Percentiles rank a stretch among this genome's conserved stretches.
Evolutionary conservation across 2,888 invertebrate species (phyloP).

Genomic region (Tiliacea citrago): DNA sequence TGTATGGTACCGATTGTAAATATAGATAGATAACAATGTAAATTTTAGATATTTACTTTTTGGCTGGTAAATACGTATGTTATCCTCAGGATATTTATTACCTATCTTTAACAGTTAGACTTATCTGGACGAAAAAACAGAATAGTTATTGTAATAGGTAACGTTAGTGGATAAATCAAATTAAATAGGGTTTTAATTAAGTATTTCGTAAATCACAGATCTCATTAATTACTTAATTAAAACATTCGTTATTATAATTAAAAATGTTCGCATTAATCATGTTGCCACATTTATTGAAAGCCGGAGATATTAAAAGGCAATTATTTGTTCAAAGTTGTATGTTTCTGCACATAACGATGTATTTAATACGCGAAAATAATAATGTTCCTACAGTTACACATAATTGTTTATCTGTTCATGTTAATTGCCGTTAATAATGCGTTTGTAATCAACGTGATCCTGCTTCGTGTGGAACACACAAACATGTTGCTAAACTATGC

Average conservation of each 20-base stretch:
- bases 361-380: not conserved
- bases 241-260: slow-evolving; percentile 12
- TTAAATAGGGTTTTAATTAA: not conserved
- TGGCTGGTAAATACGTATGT: not conserved
- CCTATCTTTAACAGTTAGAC: not conserved
- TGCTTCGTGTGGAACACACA: not conserved
- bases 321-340: slow-evolving; percentile 17
- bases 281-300: slow-evolving; percentile 9
- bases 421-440: not conserved
- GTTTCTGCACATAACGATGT: not conserved
- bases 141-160: not conserved
- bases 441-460: not conserved
- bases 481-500: not conserved
- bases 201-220: slow-evolving; percentile 12
- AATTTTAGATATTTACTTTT: not conserved
- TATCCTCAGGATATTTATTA: not conserved
- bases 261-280: slow-evolving; percentile 2
- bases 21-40: not conserved
- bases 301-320: slow-evolving; percentile 9
- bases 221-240: slow-evolving; percentile 7
- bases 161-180: not conserved
- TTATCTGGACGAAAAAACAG: not conserved
- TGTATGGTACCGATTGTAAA: not conserved
- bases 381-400: not conserved
- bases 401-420: not conserved